These are phyloP conservation scores for Nesidiocoris tenuis DNA, from an alignment of 2,888 invertebrate species.

Conservation along the genomic window DNA sequence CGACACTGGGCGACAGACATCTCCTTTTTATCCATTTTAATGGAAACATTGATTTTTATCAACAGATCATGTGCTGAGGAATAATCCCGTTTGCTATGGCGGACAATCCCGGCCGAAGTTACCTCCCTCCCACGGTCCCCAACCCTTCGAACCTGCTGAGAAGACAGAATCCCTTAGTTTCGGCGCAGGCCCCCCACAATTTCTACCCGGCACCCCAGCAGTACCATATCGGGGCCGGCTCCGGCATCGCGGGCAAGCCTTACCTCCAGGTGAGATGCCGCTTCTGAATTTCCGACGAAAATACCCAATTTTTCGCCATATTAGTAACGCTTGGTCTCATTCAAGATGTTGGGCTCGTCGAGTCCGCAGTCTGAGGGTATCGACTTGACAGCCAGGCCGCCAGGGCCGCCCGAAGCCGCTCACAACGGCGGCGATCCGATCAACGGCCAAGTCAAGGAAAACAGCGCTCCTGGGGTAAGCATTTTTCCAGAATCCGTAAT, in stretches of 20 bases:
- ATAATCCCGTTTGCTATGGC: constrained; percentile 34
- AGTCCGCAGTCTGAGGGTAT: constrained; percentile 48
- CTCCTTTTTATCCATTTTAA: too few species aligned
- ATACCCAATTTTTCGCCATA: neutral
- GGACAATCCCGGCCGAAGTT: constrained; percentile 46
- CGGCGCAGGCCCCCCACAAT: constrained; percentile 13
- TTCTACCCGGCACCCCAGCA: constrained; percentile 34
- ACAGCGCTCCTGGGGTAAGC: constrained; percentile 25
- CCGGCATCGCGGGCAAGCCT: constrained; percentile 52
- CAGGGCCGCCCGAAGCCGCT: constrained; percentile 28
- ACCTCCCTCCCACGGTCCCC: constrained; percentile 46
- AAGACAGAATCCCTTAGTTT: constrained; percentile 37
- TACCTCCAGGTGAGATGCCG: constrained; percentile 47
- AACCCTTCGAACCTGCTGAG: constrained; percentile 40
- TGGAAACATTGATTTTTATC: too few species aligned
- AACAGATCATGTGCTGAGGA: constrained; percentile 31
- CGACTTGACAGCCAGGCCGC: constrained; percentile 35
- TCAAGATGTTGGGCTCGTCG: constrained; percentile 35
- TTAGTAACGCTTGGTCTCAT: neutral
- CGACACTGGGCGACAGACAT: too few species aligned
- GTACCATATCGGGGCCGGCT: constrained; percentile 1
- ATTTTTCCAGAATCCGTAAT: too few species aligned
- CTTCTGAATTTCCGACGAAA: too few species aligned
- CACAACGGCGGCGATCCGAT: constrained; percentile 44
- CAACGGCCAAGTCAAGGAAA: constrained; percentile 44